phyloP scores from a whole-genome alignment of 2,888 invertebrate genomes.

The Isotomurus palustris region DNA sequence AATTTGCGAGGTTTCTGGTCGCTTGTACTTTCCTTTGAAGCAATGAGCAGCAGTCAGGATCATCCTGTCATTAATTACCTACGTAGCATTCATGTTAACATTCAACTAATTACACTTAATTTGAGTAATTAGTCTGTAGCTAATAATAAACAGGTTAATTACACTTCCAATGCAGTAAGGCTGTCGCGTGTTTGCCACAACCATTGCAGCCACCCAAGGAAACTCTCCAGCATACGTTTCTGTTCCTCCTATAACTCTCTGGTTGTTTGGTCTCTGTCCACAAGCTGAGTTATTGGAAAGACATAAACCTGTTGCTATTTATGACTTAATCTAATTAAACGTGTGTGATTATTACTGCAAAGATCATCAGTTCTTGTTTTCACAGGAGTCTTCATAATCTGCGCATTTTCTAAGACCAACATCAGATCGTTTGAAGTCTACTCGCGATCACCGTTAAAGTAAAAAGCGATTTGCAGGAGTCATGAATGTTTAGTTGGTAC shows the following conservation, averaged over 20 bases:
- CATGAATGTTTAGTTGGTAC: neutral
- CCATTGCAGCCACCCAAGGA: slow-evolving; percentile 10
- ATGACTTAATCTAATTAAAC: too few relatives aligned
- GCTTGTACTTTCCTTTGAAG: slow-evolving; percentile 7
- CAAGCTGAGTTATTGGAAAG: slow-evolving; percentile 3
- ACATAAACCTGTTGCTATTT: too few relatives aligned
- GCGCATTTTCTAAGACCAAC: too few relatives aligned
- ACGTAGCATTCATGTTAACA: neutral
- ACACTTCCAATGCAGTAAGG: slow-evolving; percentile 7
- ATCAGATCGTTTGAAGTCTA: too few relatives aligned
- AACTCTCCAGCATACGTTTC: neutral
- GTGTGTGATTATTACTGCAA: too few relatives aligned
- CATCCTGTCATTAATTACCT: neutral
- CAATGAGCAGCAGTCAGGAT: slow-evolving; percentile 8
- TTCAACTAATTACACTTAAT: neutral
- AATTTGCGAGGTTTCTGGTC: neutral
- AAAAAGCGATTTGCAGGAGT: too few relatives aligned
- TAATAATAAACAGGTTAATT: neutral
- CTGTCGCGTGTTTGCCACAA: slow-evolving; percentile 1
- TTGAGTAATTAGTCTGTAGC: too few relatives aligned
- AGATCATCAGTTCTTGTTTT: too few relatives aligned
- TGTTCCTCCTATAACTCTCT: slow-evolving; percentile 4
- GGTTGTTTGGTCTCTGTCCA: slow-evolving; percentile 1
- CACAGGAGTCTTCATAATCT: too few relatives aligned
- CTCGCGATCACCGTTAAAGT: too few relatives aligned